Conservation (phyloP, 2,113 vertebrate genomes). For the Nettapus auritus region DNA sequence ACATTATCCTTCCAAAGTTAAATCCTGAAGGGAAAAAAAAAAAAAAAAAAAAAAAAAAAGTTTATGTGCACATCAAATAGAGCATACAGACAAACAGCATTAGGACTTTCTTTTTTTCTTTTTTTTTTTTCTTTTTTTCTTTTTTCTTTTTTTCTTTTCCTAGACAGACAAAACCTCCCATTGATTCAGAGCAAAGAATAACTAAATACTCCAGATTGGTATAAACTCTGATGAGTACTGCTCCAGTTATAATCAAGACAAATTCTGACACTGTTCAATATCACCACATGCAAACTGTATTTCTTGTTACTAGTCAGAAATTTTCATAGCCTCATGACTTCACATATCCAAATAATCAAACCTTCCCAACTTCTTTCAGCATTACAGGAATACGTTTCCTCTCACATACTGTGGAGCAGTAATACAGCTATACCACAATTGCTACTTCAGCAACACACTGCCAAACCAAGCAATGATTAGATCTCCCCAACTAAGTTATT, state of each 20-base stretch:
- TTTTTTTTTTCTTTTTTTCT: too few relatives aligned
- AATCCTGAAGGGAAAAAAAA: neutral
- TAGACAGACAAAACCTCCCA: too few relatives aligned
- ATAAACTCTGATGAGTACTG: neutral
- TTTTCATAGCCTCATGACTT: accelerated
- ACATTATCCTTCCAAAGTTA: neutral
- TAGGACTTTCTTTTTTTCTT: too few relatives aligned
- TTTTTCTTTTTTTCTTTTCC: too few relatives aligned
- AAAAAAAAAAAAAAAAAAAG: neutral
- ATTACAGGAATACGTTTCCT: neutral
- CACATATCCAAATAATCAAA: neutral
- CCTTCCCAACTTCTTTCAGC: neutral
- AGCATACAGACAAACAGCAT: neutral
- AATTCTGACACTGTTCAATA: neutral
- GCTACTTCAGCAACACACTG: neutral
- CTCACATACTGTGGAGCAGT: neutral
- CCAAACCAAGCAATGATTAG: neutral
- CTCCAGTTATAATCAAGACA: neutral
- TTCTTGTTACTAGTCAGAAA: neutral
- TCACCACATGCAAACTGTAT: neutral
- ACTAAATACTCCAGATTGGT: neutral
- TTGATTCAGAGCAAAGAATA: neutral
- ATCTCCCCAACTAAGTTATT: neutral
- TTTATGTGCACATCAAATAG: accelerated
- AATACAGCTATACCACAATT: neutral